Base-by-base conservation (phyloP, 2,113 vertebrate genomes). In the Sardina pilchardus region DNA sequence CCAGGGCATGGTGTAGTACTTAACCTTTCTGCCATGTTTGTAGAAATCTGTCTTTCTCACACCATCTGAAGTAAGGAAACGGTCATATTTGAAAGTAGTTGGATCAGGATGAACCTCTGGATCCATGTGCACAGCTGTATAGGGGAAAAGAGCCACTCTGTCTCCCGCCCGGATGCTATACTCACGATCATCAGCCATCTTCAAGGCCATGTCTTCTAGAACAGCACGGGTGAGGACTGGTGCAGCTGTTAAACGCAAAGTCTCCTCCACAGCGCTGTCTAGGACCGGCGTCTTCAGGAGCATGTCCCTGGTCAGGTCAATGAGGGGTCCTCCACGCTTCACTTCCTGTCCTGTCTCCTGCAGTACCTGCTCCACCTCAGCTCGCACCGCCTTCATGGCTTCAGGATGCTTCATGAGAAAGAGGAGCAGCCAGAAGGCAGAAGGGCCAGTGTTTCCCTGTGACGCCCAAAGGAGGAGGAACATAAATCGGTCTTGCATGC, bases 391-490 rank as follows among this genome's bases (percentile, higher is more conserved):
- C 42, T n/a, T 82, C 96, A 99, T 94, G 34, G 97, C 97, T 0
- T 97, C 94, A 4, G 96, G 96, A 17, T 98, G 82, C 78, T 97
- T 98, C 93, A 99, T 93, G 7, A 99, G 95, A 86, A 94, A 96
- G 0, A 97, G 59, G 26, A 99, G 95, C 21, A 96, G 92, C 98
- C 98, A 99, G 93, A 99, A 99, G 0, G 96, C 83, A 6, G 95
- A 91, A 0, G 97, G 96, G 0, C 97, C 97, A 0, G 97, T 98
- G 89, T 99, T 99, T 0, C 97, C 94, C 87, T 98, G 98, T 48
- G 98, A 97, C 0, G 97, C 97, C 97, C 97, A 99, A 9, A 99
- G 96, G 2, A 99, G 95, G 89, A 97, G 82, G 81, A 99, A 96
- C 95, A 96, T 97, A 89, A 95, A 96, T 10, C 93, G 94, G 87